Conservation (phyloP, 2,888 invertebrate genomes). For the Drosophila histrio region DNA sequence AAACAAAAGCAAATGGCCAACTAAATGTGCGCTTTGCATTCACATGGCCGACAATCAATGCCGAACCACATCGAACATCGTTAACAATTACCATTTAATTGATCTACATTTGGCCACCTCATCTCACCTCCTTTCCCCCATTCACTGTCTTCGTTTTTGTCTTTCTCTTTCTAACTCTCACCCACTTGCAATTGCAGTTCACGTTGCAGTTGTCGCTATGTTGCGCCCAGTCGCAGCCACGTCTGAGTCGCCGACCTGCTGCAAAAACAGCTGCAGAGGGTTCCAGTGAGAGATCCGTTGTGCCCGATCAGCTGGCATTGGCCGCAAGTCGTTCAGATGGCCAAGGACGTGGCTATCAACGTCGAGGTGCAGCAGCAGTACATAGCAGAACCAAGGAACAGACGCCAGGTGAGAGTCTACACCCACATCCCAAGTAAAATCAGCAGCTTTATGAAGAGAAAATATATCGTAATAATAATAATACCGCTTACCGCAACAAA, state of each 20-base stretch:
- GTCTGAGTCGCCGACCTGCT: constrained; percentile 70
- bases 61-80: constrained; percentile 5
- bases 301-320: constrained; percentile 80
- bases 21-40: constrained; percentile 30
- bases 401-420: constrained; percentile 35
- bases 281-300: constrained; percentile 59
- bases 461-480: too few relatives aligned
- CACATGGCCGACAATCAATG: constrained; percentile 21
- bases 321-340: constrained; percentile 76
- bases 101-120: constrained; percentile 2
- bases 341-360: constrained; percentile 40
- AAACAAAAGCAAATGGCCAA: constrained; percentile 29
- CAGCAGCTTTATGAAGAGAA: too few relatives aligned
- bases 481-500: too few relatives aligned
- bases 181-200: constrained; percentile 32
- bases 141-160: background rate
- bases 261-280: constrained; percentile 61
- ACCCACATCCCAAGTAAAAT: too few relatives aligned
- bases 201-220: constrained; percentile 19
- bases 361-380: constrained; percentile 60
- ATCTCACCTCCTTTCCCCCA: background rate
- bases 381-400: constrained; percentile 55
- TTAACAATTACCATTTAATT: constrained; percentile 33
- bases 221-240: constrained; percentile 41
- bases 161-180: background rate